phyloP scores from a whole-genome alignment of 2,888 invertebrate species.

The Melinopterus prodromus region DNA sequence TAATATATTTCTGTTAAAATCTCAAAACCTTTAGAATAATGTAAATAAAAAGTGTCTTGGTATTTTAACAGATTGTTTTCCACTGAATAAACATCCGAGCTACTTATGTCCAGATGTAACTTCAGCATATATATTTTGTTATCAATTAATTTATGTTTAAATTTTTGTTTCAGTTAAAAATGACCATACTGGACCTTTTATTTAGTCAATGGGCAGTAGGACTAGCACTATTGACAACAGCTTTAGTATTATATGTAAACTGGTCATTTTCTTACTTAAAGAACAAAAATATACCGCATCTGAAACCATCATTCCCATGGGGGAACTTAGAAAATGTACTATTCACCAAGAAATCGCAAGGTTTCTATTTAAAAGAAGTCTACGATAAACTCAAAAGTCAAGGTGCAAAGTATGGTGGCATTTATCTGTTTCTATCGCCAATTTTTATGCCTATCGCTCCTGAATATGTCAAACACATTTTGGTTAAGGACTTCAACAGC shows the following conservation, averaged over 20 bases:
- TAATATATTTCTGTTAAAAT: no score
- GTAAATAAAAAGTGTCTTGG: not conserved
- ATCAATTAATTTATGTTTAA: no score
- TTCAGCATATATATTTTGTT: no score
- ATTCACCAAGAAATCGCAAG: not conserved
- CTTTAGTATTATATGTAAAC: not conserved
- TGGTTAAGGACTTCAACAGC: not conserved
- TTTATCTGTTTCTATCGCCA: not conserved
- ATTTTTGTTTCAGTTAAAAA: not conserved
- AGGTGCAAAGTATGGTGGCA: not conserved
- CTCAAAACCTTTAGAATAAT: no score
- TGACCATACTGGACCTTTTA: not conserved
- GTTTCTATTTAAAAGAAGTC: not conserved
- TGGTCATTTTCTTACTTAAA: not conserved
- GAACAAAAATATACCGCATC: not conserved
- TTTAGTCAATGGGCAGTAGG: not conserved
- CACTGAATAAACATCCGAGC: no score
- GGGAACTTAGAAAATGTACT: not conserved
- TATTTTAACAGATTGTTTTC: no score
- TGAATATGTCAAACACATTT: slow-evolving; percentile 4
- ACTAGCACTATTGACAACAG: not conserved
- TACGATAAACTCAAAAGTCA: not conserved
- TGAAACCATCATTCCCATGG: not conserved
- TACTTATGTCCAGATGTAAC: no score
- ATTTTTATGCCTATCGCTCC: not conserved